A percentile compares a stretch with the other conserved stretches of the same genome.
Evolutionary conservation across 2,888 invertebrate genomes (phyloP).

Genomic region (Macroteleia sp.): DNA sequence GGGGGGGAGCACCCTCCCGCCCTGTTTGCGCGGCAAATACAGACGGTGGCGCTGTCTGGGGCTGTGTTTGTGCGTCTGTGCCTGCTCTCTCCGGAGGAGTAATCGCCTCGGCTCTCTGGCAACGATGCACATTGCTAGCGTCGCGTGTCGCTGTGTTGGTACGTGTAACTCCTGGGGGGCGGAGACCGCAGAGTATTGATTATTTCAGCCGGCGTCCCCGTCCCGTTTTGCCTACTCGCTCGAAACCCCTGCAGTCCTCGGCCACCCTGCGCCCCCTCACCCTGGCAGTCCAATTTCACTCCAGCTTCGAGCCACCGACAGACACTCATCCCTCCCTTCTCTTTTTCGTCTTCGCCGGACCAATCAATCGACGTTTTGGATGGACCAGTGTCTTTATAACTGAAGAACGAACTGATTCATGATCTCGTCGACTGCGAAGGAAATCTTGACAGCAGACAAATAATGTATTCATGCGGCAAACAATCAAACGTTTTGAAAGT

Average conservation of each 20-base stretch:
- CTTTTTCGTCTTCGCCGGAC: slow-evolving; percentile 10
- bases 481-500: background rate
- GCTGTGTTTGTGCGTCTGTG: slow-evolving; percentile 44
- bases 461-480: slow-evolving; percentile 1
- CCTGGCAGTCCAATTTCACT: slow-evolving; percentile 48
- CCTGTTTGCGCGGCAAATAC: slow-evolving; percentile 45
- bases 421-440: background rate
- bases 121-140: slow-evolving; percentile 28
- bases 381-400: slow-evolving; percentile 14
- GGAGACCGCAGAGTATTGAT: slow-evolving; percentile 83
- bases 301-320: slow-evolving; percentile 53
- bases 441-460: slow-evolving; percentile 5
- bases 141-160: slow-evolving; percentile 70
- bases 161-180: slow-evolving; percentile 79
- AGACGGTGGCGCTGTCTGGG: slow-evolving; percentile 32
- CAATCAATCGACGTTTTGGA: slow-evolving; percentile 40
- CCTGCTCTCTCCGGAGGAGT: slow-evolving; percentile 39
- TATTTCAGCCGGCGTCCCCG: slow-evolving; percentile 78
- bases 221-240: slow-evolving; percentile 69
- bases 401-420: slow-evolving; percentile 13
- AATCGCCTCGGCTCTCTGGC: slow-evolving; percentile 32
- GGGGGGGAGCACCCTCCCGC: no score
- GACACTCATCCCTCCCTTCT: slow-evolving; percentile 26
- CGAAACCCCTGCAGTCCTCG: slow-evolving; percentile 60
- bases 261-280: slow-evolving; percentile 48